Base-by-base conservation (phyloP, 2,113 vertebrate genomes). In the Psittacula cyanocephala region DNA sequence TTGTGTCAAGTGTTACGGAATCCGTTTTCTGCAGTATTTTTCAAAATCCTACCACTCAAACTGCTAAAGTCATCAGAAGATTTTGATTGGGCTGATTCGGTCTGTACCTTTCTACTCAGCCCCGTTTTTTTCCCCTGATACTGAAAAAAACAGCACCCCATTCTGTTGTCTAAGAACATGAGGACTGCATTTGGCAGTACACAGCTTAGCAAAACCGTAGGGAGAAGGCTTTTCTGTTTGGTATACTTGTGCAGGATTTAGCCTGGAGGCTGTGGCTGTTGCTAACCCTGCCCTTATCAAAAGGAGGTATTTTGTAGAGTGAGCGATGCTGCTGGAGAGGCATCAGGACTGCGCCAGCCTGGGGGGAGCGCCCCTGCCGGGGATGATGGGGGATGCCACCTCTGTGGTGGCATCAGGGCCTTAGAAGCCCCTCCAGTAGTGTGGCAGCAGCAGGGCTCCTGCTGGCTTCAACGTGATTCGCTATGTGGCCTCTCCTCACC, bases 1-100 rank as follows among this genome's bases (percentile, higher is more conserved):
- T 74, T 67, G 16, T 6, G 0, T 78, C 23, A 37, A 1, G 44
- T 35, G 8, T 29, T 47, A 10, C 0, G 1, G 64, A 55, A 47
- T 59, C 2, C 1, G 5, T 39, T 81, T 82, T 71, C 35, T 53
- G 5, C 11, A 19, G 20, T 59, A 3, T 69, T 72, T 81, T 63
- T 47, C 41, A 75, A 46, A 89, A 63, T 50, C 7, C n/a, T 70
- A 0, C 23, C 14, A 2, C 16, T 69, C 8, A 59, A 76, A 17
- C 60, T 37, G 41, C 28, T 57, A 10, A 85, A 76, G 52, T 24
- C 12, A 57, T 72, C 19, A 27, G 53, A 33, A 59, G 13, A 22
- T 49, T 87, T 75, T 44, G 28, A 14, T 31, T 4, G 11, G 25
- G 9, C 33, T 29, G 10, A 13, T 62, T 91, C 52, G 41, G 16